These are phyloP conservation scores for Leptobrachium leishanense DNA, from an alignment of 2,113 vertebrate genomes.

Conservation along the genomic window DNA sequence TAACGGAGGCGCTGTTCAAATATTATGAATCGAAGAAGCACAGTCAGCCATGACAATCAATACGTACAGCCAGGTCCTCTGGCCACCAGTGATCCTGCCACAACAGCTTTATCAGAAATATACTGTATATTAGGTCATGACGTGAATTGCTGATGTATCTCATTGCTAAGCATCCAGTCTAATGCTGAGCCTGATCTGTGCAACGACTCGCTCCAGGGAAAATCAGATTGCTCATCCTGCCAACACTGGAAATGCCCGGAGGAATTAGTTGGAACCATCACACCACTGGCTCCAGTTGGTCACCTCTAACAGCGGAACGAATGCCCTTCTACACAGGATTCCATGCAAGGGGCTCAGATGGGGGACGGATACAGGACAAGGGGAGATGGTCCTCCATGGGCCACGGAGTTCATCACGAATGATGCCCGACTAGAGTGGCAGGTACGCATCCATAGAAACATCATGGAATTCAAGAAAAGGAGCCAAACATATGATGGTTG, in stretches of 20 bases:
- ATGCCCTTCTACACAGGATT: not conserved
- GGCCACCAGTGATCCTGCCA: no score
- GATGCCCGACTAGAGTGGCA: not conserved
- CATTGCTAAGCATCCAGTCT: not conserved
- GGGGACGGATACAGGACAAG: not conserved
- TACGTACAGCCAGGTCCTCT: no score
- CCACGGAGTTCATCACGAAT: not conserved
- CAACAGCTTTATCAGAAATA: no score
- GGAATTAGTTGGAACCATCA: conserved; percentile 18
- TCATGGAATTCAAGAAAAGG: not conserved
- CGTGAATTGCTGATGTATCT: not conserved
- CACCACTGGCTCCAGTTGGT: conserved; percentile 7
- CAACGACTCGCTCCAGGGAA: conserved; percentile 22
- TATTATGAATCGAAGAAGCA: no score
- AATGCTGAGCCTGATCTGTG: conserved; percentile 9
- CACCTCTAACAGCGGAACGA: not conserved
- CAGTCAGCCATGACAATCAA: no score
- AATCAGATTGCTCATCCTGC: conserved; percentile 20
- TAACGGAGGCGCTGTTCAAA: no score
- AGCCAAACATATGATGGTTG: not conserved
- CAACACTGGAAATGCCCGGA: conserved; percentile 24
- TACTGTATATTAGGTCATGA: no score
- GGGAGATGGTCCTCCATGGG: not conserved
- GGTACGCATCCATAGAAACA: not conserved
- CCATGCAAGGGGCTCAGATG: not conserved